Conservation (phyloP, 2,797 vertebrate genomes). For the Oreochromis grahami region DNA sequence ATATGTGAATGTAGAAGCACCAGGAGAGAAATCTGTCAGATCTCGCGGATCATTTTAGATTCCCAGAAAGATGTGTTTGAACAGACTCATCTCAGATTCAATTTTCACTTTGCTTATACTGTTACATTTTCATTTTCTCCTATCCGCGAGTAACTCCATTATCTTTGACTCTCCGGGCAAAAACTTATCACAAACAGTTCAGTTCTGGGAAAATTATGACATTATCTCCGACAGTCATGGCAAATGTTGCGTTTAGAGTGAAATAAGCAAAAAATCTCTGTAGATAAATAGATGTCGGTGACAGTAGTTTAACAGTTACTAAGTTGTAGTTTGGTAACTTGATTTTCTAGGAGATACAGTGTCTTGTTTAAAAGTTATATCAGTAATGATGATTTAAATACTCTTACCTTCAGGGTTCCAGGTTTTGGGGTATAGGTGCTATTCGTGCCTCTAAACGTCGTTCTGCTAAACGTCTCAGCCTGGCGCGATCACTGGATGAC, state of each 20-base stretch:
- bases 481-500: slow-evolving; percentile 92
- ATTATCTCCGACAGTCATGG: not conserved
- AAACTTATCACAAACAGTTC: not conserved
- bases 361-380: not conserved
- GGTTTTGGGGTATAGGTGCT: slow-evolving; percentile 75
- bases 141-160: not conserved
- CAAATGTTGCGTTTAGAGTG: not conserved
- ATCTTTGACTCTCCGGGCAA: not conserved
- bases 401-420: slow-evolving; percentile 68
- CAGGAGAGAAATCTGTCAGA: not conserved
- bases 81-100: not conserved
- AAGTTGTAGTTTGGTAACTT: not conserved
- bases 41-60: not conserved
- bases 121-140: not conserved
- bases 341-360: not conserved
- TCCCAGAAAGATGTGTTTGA: not conserved
- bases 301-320: not conserved
- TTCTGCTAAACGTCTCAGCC: slow-evolving; percentile 84
- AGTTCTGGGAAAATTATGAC: not conserved
- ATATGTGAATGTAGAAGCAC: not conserved
- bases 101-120: not conserved
- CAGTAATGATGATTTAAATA: not conserved
- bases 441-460: slow-evolving; percentile 81
- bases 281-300: not conserved
- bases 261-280: not conserved